Evolutionary conservation across 1,140 invertebrate genomes (phyloP), one percentile per base, ranked within the genome.

Genomic region (Papilio glaucus): DNA sequence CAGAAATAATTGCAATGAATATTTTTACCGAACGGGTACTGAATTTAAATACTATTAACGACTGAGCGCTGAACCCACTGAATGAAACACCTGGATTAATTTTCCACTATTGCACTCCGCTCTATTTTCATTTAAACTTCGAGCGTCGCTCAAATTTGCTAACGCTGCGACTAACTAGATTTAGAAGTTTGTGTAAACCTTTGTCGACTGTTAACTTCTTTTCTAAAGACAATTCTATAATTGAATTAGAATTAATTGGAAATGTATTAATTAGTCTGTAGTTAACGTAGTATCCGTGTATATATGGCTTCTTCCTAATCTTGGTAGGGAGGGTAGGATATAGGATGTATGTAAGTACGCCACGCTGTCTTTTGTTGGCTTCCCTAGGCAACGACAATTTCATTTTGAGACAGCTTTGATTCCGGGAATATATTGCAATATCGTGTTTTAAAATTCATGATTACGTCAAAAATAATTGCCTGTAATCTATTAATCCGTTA

Each of bases 41-140:
- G 65, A 29, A 26, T 68, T 68, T 45, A 68, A 68, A 68, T 26
- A 41, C 65, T 4, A 68, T 68, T 45, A 68, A 68, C 65, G 39
- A 68, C 65, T 12, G 62, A 68, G 41, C 24, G 18, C 9, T 24
- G 24, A 39, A 45, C 0, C 60, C 15, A 12, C 21, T 68, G 65
- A 68, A 68, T 29, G 65, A 15, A 68, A 68, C 65, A 68, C 24
- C 39, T 68, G 65, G 41, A 68, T 68, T 68, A 45, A 68, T 68
- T 68, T 68, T 68, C 38, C 1, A 45, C 65, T 9, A 68, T 45
- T 68, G 39, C 62, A 42, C 33, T 42, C 41, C 12, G 24, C 12
- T 42, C 65, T 68, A 24, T 68, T 67, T 68, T 49, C 65, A 45
- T 68, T 45, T 29, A 42, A 68, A 42, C 21, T 68, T 29, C 1